Conservation (phyloP, 2,797 vertebrate species). For the Lutjanus campechanus region DNA sequence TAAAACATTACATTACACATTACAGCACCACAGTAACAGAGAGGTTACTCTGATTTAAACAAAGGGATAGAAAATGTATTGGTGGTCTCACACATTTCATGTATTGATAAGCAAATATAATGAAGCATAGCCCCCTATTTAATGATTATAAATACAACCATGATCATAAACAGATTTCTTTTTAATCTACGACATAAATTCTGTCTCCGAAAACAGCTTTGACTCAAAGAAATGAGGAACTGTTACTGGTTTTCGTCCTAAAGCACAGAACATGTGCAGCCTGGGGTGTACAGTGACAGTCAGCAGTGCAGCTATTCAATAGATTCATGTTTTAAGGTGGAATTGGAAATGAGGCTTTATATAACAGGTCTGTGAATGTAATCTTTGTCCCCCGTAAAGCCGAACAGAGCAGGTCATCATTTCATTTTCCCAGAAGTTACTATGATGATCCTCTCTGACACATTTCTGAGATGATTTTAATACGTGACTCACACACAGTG, state of each 20-base stretch:
- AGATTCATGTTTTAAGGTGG: conserved; percentile 18
- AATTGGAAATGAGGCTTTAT: conserved; percentile 26
- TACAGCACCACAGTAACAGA: too few species aligned
- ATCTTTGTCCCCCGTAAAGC: conserved; percentile 36
- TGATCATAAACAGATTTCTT: neutral
- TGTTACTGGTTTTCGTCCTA: neutral
- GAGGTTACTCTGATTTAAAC: too few species aligned
- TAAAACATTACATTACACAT: neutral
- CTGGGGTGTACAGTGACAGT: too few species aligned
- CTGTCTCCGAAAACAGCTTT: neutral
- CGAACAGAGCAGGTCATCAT: conserved; percentile 28
- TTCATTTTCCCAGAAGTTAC: conserved; percentile 53
- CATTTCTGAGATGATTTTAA: conserved; percentile 63
- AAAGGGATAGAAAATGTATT: neutral
- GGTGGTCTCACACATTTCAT: neutral
- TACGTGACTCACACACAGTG: conserved; percentile 21
- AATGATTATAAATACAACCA: neutral
- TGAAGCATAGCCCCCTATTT: neutral
- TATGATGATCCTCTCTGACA: conserved; percentile 53
- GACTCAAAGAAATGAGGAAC: neutral
- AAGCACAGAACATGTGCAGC: neutral
- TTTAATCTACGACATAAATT: neutral
- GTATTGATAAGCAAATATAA: neutral
- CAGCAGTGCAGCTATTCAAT: neutral
- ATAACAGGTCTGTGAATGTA: conserved; percentile 32